phyloP scores from a whole-genome alignment of 2,113 vertebrate genomes.

The Istiophorus platypterus region DNA sequence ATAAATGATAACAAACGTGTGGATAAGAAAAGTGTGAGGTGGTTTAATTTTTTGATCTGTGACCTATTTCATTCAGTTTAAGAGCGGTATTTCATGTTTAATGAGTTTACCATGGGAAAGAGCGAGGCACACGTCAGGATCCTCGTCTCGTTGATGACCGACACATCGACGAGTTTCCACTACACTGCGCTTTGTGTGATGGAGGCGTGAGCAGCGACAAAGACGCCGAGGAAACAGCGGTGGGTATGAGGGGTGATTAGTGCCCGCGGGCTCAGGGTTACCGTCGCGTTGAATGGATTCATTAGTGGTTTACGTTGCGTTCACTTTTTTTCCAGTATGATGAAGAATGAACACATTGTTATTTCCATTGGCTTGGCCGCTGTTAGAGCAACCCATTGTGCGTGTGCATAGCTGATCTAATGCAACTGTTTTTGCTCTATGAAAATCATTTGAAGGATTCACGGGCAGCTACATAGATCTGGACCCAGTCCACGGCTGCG shows the following conservation, averaged over 20 bases:
- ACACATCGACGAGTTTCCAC: slow-evolving; percentile 59
- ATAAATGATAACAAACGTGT: background rate
- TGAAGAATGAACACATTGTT: background rate
- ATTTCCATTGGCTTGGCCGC: background rate
- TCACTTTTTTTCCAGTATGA: background rate
- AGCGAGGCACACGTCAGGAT: slow-evolving; percentile 51
- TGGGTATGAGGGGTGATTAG: slow-evolving; percentile 53
- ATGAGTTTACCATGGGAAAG: slow-evolving; percentile 24
- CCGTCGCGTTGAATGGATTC: background rate
- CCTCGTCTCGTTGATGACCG: slow-evolving; percentile 57
- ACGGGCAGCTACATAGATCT: no score
- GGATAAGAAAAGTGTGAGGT: background rate
- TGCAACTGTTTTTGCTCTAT: background rate
- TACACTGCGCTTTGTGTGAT: slow-evolving; percentile 79
- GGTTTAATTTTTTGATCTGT: background rate
- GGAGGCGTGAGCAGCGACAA: slow-evolving; percentile 78
- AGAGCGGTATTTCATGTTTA: background rate
- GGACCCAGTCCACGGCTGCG: no score
- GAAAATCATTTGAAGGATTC: no score
- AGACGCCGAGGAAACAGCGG: slow-evolving; percentile 65
- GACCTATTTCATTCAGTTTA: background rate
- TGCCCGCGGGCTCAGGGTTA: slow-evolving; percentile 20
- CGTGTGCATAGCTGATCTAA: background rate
- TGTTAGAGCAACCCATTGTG: background rate
- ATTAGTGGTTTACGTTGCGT: background rate